phyloP scores from a whole-genome alignment of 2,113 vertebrate genomes.

The Oxyura jamaicensis region DNA sequence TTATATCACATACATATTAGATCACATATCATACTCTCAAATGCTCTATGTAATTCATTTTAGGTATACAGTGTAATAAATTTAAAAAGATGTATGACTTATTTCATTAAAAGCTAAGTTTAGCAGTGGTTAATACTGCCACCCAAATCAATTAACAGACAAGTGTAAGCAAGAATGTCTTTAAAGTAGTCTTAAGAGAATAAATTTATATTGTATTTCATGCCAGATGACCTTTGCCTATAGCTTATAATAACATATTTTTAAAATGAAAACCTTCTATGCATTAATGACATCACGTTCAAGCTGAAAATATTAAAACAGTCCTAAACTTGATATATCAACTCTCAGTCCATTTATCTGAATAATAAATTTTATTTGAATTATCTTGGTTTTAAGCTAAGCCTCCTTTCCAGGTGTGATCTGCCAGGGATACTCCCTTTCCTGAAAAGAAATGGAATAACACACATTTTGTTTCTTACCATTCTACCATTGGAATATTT shows the following conservation, averaged over 20 bases:
- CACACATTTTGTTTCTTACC: neutral
- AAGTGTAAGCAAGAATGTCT: neutral
- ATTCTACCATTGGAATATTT: neutral
- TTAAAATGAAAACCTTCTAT: neutral
- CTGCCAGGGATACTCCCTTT: neutral
- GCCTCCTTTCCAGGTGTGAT: neutral
- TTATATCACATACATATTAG: neutral
- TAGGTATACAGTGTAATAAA: neutral
- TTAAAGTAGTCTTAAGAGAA: neutral
- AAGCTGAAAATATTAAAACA: neutral
- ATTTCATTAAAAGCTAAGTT: neutral
- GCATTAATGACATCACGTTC: neutral
- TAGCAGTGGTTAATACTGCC: neutral
- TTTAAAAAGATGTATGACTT: neutral
- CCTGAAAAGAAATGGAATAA: neutral
- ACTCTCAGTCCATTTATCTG: neutral
- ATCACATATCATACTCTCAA: neutral
- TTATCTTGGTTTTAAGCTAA: neutral
- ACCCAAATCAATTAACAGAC: neutral
- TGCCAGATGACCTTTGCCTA: neutral
- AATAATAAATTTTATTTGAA: neutral
- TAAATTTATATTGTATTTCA: neutral
- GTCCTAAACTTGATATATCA: neutral
- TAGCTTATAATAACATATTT: neutral
- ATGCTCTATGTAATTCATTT: neutral